Percentiles rank a stretch among this genome's conserved stretches.
Conservation (phyloP, 2,797 vertebrate genomes). For the Chelmon rostratus region DNA sequence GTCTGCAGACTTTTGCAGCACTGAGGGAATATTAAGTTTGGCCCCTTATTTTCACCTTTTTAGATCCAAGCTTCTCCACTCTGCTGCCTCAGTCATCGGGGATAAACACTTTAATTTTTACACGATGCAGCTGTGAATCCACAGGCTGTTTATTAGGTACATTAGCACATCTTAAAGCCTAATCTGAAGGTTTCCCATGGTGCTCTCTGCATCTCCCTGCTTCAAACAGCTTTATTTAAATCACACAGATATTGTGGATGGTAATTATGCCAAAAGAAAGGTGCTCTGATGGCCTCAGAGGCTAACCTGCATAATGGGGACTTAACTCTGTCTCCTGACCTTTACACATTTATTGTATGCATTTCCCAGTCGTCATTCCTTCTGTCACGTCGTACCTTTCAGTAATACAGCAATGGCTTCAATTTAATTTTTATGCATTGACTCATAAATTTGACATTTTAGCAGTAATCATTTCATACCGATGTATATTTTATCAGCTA, state of each 20-base stretch:
- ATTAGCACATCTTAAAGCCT: background rate
- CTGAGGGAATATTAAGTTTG: background rate
- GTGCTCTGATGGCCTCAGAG: background rate
- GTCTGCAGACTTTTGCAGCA: background rate
- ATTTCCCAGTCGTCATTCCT: background rate
- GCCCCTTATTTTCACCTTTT: constrained; percentile 7
- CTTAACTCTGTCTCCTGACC: constrained; percentile 11
- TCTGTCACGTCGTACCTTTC: constrained; percentile 9
- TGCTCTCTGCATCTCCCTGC: background rate
- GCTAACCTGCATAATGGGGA: background rate
- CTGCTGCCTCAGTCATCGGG: background rate
- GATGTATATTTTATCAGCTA: background rate
- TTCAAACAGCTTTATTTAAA: constrained; percentile 12
- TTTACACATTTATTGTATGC: constrained; percentile 32
- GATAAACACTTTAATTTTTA: constrained; percentile 4
- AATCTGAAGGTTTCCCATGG: background rate
- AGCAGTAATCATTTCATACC: constrained; percentile 1
- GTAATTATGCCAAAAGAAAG: constrained; percentile 3
- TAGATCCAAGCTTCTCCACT: constrained; percentile 5
- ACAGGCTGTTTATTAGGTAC: background rate
- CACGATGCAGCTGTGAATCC: constrained; percentile 9
- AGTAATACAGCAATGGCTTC: constrained; percentile 2
- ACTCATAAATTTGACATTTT: constrained; percentile 36
- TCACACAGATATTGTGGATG: background rate
- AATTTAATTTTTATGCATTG: constrained; percentile 27